Evolutionary conservation across 2,113 vertebrate species (phyloP), one percentile per base, ranked within the genome.

Genomic region (Aythya baeri): DNA sequence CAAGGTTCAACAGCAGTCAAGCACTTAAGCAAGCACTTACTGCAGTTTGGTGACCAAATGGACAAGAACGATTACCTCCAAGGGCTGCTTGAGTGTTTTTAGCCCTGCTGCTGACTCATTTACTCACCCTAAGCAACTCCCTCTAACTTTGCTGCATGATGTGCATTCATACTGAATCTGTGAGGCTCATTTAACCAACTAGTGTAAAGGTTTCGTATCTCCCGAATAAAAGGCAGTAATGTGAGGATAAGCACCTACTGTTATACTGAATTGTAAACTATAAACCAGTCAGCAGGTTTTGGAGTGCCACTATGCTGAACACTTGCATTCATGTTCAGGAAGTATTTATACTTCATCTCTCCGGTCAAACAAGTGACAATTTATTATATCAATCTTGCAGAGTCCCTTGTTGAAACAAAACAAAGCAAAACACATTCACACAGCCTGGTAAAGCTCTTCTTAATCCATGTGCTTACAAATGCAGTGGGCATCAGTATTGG

Each of bases 21-120:
- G 91, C 77, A 93, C 88, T 96, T 93, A 92, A 86, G 58, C 44
- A 88, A 88, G 66, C 79, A 73, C 80, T 96, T 94, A 61, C 77
- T 57, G 77, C 38, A 91, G 82, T 74, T 83, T 80, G 85, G 75
- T 91, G 87, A 84, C 80, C 94, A 95, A 80, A 95, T 4, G 82
- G 84, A 67, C 91, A 93, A 96, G 14, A 94, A 63, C 2, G 0
- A 91, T 88, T 86, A 91, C 59, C 75, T 86, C 63, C 1, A 3
- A 89, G 62, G 86, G 50, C 62, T 94, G 31, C 63, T 62, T 13
- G 78, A 88, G 63, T 62, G 65, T 59, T 90, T 70, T 78, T 43
- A 90, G 59, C 59, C 75, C 57, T 71, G 65, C 57, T 94, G 76
- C 87, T 71, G 67, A 26, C 18, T 85, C 66, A 20, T 43, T 31